Base-by-base conservation (phyloP, 2,888 invertebrate genomes). In the Erebia aethiops region DNA sequence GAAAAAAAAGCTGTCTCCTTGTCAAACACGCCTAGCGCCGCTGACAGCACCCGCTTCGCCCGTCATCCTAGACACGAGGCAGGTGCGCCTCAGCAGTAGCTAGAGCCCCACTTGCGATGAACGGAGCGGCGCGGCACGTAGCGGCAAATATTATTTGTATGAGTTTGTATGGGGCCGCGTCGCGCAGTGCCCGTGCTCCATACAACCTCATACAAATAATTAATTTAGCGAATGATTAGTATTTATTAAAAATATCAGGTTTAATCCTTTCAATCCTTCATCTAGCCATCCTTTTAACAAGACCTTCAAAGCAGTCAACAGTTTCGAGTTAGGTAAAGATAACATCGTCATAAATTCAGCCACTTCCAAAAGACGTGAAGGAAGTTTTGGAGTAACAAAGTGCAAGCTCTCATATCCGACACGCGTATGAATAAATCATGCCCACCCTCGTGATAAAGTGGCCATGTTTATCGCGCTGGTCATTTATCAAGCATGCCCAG, bases 381-480 rank as follows among this genome's bases (percentile, higher is more conserved):
- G 70, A 69, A 70, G 69, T 78, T 77, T 74, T 75, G 57, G 70
- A 73, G 79, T 82, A 77, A 79, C 85, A 81, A 83, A 88, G 83
- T 84, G 87, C 84, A 89, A 86, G 85, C 85, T 85, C 81, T 88
- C 87, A 88, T 88, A 88, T 85, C 88, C 85, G 89, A 88, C 90
- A 90, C 84, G 84, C 84, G 83, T 84, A 88, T 91, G 89, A 91
- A 92, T 92, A 92, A 92, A 92, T 92, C 92, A 92, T 90, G 87
- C 86, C 83, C 83, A 86, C 84, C 84, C 82, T 84, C 87, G 88
- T 91, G 91, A 92, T 92, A 92, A 92, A 92, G 92, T 91, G 89
- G 91, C 90, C 84, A 85, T 90, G 90, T 90, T 90, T 91, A 90
- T 91, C 87, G 87, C 83, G 79, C 82, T 84, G 82, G 84, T 87